A percentile compares a stretch with the other conserved stretches of the same genome.
Conservation (phyloP, 2,797 vertebrate genomes). For the Sus cebifrons region DNA sequence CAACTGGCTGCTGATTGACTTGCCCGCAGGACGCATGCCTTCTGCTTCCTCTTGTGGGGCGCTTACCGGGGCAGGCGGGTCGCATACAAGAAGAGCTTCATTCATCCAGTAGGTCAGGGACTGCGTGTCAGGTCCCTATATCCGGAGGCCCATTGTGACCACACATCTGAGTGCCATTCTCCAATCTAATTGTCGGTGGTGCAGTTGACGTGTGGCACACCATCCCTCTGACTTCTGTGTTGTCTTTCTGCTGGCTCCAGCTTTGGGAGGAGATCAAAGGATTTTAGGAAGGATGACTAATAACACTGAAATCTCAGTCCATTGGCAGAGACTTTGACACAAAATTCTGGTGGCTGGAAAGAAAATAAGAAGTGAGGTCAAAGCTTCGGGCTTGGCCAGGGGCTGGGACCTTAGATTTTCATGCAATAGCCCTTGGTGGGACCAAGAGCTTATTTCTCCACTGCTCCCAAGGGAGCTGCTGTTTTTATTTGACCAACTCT, state of each 20-base stretch:
- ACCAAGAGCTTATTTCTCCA: neutral
- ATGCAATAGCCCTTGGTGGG: neutral
- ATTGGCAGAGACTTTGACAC: neutral
- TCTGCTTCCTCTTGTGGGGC: neutral
- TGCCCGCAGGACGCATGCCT: neutral
- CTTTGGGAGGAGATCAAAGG: neutral
- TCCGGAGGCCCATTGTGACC: neutral
- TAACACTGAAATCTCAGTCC: neutral
- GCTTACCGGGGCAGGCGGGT: neutral
- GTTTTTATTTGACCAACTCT: neutral
- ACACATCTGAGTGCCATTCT: accelerated
- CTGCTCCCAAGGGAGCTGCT: neutral
- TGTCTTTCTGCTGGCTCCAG: neutral
- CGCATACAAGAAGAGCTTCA: neutral
- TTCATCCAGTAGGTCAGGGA: too few species aligned
- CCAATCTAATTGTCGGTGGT: neutral
- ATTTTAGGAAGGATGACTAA: neutral
- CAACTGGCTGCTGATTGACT: neutral
- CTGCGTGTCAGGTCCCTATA: too few species aligned
- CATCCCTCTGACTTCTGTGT: neutral
- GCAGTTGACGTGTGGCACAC: neutral
- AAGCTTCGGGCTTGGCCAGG: neutral
- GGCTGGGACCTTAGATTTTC: neutral
- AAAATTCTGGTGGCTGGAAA: neutral
- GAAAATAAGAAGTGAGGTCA: neutral